Conservation (phyloP, 2,797 vertebrate species). For the Jordanella pulchra region DNA sequence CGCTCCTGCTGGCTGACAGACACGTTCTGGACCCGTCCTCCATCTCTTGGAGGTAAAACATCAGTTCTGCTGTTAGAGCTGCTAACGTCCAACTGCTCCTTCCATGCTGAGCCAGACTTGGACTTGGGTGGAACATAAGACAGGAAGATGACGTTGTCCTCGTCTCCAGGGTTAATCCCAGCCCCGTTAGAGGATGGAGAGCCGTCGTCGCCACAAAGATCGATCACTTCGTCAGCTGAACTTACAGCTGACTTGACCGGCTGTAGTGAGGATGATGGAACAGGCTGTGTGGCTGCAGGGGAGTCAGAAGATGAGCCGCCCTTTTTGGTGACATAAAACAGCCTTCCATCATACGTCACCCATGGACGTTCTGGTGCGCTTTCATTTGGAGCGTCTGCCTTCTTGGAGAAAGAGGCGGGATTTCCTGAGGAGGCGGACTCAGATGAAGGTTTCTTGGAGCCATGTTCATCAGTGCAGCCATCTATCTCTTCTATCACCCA, state of each 20-base stretch:
- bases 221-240: constrained; percentile 67
- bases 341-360: constrained; percentile 73
- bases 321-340: constrained; percentile 71
- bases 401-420: constrained; percentile 39
- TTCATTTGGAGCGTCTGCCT: constrained; percentile 25
- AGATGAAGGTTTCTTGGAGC: constrained; percentile 24
- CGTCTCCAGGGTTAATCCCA: constrained; percentile 35
- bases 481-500: constrained; percentile 74
- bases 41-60: not conserved
- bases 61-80: not conserved
- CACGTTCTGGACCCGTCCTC: not conserved
- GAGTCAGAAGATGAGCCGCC: not conserved
- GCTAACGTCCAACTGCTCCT: not conserved
- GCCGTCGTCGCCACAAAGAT: constrained; percentile 78
- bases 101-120: constrained; percentile 6
- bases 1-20: not conserved
- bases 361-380: constrained; percentile 47
- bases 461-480: constrained; percentile 9
- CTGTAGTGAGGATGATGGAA: not conserved
- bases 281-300: not conserved
- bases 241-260: not conserved
- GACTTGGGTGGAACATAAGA: constrained; percentile 76
- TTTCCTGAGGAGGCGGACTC: constrained; percentile 40
- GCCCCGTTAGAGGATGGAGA: constrained; percentile 4
- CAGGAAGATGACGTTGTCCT: constrained; percentile 81